Percentiles rank a stretch among this genome's conserved stretches.
Evolutionary conservation across 2,113 vertebrate genomes (phyloP).

Genomic region (Leptodactylus fuscus): DNA sequence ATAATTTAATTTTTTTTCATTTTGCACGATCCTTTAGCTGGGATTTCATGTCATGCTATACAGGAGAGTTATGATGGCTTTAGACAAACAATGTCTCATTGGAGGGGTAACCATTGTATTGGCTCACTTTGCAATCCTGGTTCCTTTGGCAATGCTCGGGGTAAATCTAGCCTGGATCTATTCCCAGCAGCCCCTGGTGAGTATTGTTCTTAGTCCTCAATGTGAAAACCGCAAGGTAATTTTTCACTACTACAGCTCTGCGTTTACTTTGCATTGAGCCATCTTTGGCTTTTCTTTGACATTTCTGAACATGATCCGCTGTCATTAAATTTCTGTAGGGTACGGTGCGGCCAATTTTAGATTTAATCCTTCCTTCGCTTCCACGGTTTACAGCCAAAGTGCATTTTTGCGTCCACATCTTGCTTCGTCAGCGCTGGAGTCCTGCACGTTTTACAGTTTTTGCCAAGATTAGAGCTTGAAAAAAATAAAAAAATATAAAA

Average conservation of each 20-base stretch:
- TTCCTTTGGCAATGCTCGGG: slow-evolving; percentile 21
- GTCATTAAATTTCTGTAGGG: slow-evolving; percentile 52
- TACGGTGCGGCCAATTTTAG: slow-evolving; percentile 58
- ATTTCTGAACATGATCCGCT: slow-evolving; percentile 60
- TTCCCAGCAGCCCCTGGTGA: slow-evolving; percentile 43
- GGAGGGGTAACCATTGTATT: slow-evolving; percentile 9
- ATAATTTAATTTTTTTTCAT: slow-evolving; percentile 9
- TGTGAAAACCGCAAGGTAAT: slow-evolving; percentile 55
- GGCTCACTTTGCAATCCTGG: slow-evolving; percentile 1
- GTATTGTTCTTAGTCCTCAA: slow-evolving; percentile 50
- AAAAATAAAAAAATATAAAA: background rate
- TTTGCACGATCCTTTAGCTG: background rate
- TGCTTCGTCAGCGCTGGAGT: slow-evolving; percentile 38
- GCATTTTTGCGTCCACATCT: slow-evolving; percentile 47
- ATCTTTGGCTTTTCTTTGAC: slow-evolving; percentile 59
- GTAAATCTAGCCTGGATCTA: slow-evolving; percentile 40
- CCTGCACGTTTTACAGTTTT: slow-evolving; percentile 41
- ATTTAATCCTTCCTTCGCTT: slow-evolving; percentile 67
- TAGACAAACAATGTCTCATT: background rate
- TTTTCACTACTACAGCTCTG: slow-evolving; percentile 54
- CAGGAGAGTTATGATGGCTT: slow-evolving; percentile 4
- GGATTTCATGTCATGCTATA: background rate
- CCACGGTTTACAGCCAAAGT: slow-evolving; percentile 53
- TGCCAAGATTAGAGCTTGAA: slow-evolving; percentile 7
- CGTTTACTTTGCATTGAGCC: slow-evolving; percentile 59